These are phyloP conservation scores for Cydia amplana DNA, from an alignment of 1,140 invertebrate species.

Conservation along the genomic window DNA sequence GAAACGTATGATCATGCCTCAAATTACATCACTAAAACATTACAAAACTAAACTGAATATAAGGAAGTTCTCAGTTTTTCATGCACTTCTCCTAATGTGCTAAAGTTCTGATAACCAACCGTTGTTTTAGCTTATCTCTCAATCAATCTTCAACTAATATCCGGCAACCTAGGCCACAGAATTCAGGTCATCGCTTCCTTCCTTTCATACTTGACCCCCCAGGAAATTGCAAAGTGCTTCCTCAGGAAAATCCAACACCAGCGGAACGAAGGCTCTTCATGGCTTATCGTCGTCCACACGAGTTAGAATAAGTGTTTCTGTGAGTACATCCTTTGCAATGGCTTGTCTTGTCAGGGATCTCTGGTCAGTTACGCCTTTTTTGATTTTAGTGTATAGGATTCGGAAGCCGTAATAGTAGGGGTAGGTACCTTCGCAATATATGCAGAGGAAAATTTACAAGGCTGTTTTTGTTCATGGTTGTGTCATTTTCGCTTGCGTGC, in stretches of 20 bases:
- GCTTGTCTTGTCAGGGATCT: neutral
- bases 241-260: slow-evolving; percentile 34
- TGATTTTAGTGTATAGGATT: neutral
- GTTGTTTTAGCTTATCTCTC: neutral
- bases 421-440: too few species aligned
- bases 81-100: neutral
- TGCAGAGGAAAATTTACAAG: neutral
- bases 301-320: neutral
- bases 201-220: slow-evolving; percentile 60
- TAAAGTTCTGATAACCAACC: neutral
- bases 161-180: slow-evolving; percentile 32
- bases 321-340: neutral
- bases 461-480: neutral
- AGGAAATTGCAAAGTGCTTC: slow-evolving; percentile 60
- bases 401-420: slow-evolving; percentile 14
- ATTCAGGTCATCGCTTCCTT: slow-evolving; percentile 54
- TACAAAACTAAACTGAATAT: too few species aligned
- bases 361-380: neutral
- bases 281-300: neutral
- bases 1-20: neutral
- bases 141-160: slow-evolving; percentile 21
- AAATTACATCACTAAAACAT: neutral
- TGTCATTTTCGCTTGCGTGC: neutral
- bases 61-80: too few species aligned
- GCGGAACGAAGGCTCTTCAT: slow-evolving; percentile 30